A percentile compares a stretch with the other conserved stretches of the same genome.
Evolutionary conservation across 2,797 vertebrate genomes (phyloP).

Genomic region (Enteromius anoplus): DNA sequence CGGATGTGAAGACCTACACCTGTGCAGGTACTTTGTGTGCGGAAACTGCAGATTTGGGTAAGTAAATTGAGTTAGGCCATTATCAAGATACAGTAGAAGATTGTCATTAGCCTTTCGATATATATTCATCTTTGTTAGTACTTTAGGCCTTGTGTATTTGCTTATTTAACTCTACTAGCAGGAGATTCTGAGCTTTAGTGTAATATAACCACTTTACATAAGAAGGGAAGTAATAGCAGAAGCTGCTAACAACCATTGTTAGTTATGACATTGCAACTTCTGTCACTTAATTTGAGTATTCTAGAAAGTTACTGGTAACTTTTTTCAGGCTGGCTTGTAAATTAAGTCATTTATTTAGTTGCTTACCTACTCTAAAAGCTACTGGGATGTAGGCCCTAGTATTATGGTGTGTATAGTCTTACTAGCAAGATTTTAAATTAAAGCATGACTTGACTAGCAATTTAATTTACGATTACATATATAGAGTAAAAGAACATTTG

Average conservation of each 20-base stretch:
- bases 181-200: background rate
- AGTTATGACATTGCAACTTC: background rate
- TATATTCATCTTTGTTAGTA: background rate
- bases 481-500: background rate
- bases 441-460: background rate
- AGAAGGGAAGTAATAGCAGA: no score
- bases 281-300: background rate
- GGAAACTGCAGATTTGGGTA: conserved; percentile 81
- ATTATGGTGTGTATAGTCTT: background rate
- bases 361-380: background rate
- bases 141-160: background rate
- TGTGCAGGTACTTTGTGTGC: conserved; percentile 84
- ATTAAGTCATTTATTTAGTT: background rate
- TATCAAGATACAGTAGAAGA: background rate
- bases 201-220: background rate
- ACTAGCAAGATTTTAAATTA: background rate
- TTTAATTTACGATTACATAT: background rate
- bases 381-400: background rate
- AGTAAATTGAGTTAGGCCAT: conserved; percentile 46
- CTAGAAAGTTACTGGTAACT: background rate
- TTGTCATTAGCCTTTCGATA: background rate
- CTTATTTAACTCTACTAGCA: background rate
- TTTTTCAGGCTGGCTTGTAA: background rate
- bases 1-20: conserved; percentile 79
- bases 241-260: background rate